Conservation (phyloP, 2,113 vertebrate species). For the Turdus rufiventris region DNA sequence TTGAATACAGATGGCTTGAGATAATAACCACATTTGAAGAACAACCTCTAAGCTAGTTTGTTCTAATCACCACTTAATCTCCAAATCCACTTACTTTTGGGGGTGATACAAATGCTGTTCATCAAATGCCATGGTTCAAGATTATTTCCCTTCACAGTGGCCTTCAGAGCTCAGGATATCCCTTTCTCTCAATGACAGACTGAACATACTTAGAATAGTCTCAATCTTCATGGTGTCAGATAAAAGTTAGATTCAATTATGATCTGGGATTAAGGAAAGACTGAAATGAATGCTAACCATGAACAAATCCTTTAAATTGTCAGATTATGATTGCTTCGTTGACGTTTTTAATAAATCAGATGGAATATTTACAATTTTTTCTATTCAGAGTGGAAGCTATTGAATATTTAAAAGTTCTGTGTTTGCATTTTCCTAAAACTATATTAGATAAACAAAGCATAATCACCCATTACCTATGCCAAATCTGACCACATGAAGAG, state of each 20-base stretch:
- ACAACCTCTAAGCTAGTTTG: not conserved
- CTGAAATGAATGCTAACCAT: not conserved
- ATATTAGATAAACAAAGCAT: not conserved
- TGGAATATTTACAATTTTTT: constrained; percentile 6
- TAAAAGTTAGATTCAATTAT: not conserved
- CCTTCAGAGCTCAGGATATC: not conserved
- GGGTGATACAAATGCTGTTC: not conserved
- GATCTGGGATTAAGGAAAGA: not conserved
- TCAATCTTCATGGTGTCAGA: not conserved
- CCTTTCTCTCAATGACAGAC: not conserved
- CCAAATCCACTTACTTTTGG: not conserved
- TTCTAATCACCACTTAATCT: not conserved
- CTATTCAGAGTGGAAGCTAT: not conserved
- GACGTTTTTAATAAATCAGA: not conserved
- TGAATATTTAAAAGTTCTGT: not conserved
- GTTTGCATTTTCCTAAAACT: not conserved
- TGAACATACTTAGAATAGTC: not conserved
- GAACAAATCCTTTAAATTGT: not conserved
- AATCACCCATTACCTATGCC: not conserved
- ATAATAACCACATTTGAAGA: not conserved
- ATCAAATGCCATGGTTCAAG: not conserved
- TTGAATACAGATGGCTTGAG: not conserved
- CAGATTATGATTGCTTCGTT: constrained; percentile 1
- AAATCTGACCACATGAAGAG: not conserved
- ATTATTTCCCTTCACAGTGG: not conserved